Evolutionary conservation across 2,797 vertebrate genomes (phyloP).

Genomic region (Enteromius unitaeniatus): DNA sequence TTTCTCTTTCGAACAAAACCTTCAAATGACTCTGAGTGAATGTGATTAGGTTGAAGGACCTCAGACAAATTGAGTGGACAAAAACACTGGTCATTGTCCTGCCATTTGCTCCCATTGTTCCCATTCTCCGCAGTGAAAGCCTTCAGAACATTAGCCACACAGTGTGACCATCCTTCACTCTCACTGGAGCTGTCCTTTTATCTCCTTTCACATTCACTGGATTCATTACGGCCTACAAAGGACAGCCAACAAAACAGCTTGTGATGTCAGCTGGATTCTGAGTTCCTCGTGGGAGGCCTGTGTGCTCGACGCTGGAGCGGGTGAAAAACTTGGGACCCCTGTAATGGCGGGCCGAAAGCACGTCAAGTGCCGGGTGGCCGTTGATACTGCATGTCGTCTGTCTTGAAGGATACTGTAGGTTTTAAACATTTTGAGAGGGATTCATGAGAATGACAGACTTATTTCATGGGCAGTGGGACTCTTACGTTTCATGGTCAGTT

Average conservation of each 20-base stretch:
- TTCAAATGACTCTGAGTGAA: conserved; percentile 57
- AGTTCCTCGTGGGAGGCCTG: conserved; percentile 76
- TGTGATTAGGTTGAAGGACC: conserved; percentile 75
- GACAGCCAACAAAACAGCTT: conserved; percentile 81
- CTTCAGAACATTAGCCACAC: conserved; percentile 75
- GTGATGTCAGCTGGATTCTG: conserved; percentile 83
- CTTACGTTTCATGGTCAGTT: neutral
- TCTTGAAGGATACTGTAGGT: neutral
- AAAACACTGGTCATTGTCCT: conserved; percentile 76
- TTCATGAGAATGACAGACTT: neutral
- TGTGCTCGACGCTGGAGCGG: conserved; percentile 35
- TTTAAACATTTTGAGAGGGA: neutral
- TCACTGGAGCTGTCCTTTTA: conserved; percentile 70
- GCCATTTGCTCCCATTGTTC: conserved; percentile 61
- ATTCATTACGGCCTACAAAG: conserved; percentile 85
- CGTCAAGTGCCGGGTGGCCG: conserved; percentile 25
- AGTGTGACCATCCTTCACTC: conserved; percentile 69
- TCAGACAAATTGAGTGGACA: conserved; percentile 77
- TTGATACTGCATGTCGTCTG: neutral
- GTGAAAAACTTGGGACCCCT: conserved; percentile 17
- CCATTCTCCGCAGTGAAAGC: conserved; percentile 78
- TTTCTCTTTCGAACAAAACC: conserved; percentile 69
- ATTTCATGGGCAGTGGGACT: neutral
- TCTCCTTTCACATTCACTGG: conserved; percentile 78
- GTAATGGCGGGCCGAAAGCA: conserved; percentile 15